Conservation (phyloP, 1,140 invertebrate species). For the Drosophila lacteicornis region DNA sequence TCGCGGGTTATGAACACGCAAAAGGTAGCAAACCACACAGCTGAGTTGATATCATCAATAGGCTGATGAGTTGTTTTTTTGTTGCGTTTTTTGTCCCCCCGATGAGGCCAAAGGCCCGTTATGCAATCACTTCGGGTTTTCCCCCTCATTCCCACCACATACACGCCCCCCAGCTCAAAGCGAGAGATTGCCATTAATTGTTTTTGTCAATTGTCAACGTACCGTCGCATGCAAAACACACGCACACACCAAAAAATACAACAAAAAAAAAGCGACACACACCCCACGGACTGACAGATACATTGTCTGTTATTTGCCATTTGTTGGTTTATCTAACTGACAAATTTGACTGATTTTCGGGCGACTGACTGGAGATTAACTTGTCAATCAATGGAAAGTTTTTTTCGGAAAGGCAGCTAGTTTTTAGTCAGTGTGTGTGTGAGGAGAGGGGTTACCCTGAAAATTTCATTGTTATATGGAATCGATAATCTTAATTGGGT, state of each 20-base stretch:
- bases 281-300: conserved; percentile 12
- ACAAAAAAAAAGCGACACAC: background rate
- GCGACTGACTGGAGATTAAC: conserved; percentile 9
- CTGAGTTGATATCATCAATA: background rate
- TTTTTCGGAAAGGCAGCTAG: conserved; percentile 14
- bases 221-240: conserved; percentile 43
- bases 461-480: conserved; percentile 30
- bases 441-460: conserved; percentile 11
- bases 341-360: conserved; percentile 36
- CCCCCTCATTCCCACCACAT: conserved; percentile 4
- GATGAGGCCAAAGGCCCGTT: conserved; percentile 19
- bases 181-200: conserved; percentile 46
- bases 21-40: background rate
- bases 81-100: background rate
- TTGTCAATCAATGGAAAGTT: conserved; percentile 69
- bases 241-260: conserved; percentile 13
- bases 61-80: background rate
- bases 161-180: background rate
- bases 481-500: conserved; percentile 67
- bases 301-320: conserved; percentile 31
- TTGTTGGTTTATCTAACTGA: conserved; percentile 51
- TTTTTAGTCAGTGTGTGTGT: conserved; percentile 5
- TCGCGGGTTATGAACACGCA: too few species aligned
- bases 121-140: conserved; percentile 16
- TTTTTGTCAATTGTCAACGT: conserved; percentile 48